phyloP scores from a whole-genome alignment of 2,797 vertebrate genomes.

The Chelon auratus region DNA sequence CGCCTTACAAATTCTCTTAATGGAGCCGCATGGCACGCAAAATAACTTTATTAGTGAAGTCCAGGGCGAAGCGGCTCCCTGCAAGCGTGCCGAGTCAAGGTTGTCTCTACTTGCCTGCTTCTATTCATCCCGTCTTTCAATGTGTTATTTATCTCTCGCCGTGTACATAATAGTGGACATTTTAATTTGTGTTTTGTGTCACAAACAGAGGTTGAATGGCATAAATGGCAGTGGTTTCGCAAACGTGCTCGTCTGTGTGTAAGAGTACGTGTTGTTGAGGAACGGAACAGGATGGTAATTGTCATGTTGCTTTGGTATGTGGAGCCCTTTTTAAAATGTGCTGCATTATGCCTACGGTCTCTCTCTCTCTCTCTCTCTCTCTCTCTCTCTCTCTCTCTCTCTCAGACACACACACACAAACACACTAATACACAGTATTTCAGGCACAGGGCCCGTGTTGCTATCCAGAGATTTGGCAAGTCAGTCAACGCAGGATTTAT shows the following conservation, averaged over 20 bases:
- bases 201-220: constrained; percentile 42
- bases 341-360: constrained; percentile 47
- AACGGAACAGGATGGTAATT: constrained; percentile 47
- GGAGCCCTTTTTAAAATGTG: constrained; percentile 50
- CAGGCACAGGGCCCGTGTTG: constrained; percentile 52
- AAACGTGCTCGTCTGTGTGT: constrained; percentile 3
- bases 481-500: constrained; percentile 49
- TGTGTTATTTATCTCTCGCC: constrained; percentile 42
- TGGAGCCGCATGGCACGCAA: constrained; percentile 30
- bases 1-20: constrained; percentile 39
- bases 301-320: constrained; percentile 58
- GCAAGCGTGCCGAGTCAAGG: constrained; percentile 47
- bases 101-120: constrained; percentile 25
- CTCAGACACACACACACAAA: constrained; percentile 13
- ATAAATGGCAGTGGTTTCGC: constrained; percentile 7
- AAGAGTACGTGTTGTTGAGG: constrained; percentile 13
- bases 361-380: background rate
- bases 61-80: constrained; percentile 20
- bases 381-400: background rate
- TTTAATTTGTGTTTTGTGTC: constrained; percentile 41
- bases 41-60: constrained; percentile 37
- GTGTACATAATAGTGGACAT: constrained; percentile 33
- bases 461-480: constrained; percentile 69
- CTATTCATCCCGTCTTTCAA: constrained; percentile 42
- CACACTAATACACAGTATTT: constrained; percentile 24